Evolutionary conservation across 2,113 vertebrate genomes (phyloP), one percentile per base, ranked within the genome.

Genomic region (Corydoras sp.): DNA sequence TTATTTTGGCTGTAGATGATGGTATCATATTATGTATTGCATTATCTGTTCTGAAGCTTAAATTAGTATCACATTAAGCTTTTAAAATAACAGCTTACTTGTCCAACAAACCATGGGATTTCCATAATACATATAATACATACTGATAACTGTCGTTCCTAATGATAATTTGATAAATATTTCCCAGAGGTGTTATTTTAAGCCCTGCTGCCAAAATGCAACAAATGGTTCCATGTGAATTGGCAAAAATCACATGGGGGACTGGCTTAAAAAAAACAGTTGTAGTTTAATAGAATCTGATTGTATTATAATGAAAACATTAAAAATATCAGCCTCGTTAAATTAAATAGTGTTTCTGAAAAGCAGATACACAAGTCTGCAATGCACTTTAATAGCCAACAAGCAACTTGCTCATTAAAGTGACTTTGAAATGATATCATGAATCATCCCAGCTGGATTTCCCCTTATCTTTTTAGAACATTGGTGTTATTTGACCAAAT

Each of bases 151-250:
- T 69, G 49, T 58, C 70, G 68, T 35, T 49, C 53, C 61, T 48
- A 14, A 58, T 78, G 70, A 79, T 76, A 77, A 74, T 61, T 7
- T n/a, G 4, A 56, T 30, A 53, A 53, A 14, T 9, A 51, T 68
- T 75, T 62, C 64, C 62, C 69, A 0, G 11, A 24, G 48, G 43
- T n/a, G 49, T 29, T 48, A 56, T 71, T 50, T 43, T 49, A 24
- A 3, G 49, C 62, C 9, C 5, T 51, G 30, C 5, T 61, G 30
- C 59, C 14, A 13, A 61, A 61, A 61, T 61, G 29, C 11, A 61
- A 61, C 29, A 53, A n/a, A 48, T 32, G 13, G 59, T 66, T 32
- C 54, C 51, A 53, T 53, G 51, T 14, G 10, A 53, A 65, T 49
- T 14, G n/a, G 29, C 18, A 11, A 29, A 30, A 29, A 61, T 31